Conservation (phyloP, 2,113 vertebrate genomes). For the Apus apus region DNA sequence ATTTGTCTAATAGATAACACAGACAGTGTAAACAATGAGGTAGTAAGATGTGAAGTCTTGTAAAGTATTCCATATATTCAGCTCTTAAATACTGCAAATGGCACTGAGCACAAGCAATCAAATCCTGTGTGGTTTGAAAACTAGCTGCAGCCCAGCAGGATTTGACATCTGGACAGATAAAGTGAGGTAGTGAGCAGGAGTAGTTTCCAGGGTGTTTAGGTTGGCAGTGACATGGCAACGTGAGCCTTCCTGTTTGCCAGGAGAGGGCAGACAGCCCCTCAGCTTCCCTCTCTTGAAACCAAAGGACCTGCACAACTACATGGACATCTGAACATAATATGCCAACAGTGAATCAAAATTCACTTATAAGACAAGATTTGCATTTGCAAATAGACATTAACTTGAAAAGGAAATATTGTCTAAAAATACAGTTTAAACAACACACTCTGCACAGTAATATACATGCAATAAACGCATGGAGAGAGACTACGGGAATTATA, state of each 20-base stretch:
- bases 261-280: neutral
- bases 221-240: neutral
- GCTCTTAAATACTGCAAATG: neutral
- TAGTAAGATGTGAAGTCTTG: neutral
- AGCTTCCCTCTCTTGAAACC: neutral
- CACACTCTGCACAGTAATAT: neutral
- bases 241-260: neutral
- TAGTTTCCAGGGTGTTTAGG: neutral
- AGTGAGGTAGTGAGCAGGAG: neutral
- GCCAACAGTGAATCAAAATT: neutral
- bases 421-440: neutral
- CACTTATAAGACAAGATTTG: neutral
- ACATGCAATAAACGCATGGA: neutral
- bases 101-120: neutral
- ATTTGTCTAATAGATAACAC: neutral
- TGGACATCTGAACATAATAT: neutral
- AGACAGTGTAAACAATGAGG: neutral
- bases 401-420: neutral
- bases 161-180: neutral
- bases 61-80: neutral
- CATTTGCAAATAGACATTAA: neutral
- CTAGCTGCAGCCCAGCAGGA: neutral
- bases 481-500: neutral
- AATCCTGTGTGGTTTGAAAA: neutral
- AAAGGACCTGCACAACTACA: neutral